Conservation (phyloP, 2,888 invertebrate species). For the Venustoraphidia nigricollis region DNA sequence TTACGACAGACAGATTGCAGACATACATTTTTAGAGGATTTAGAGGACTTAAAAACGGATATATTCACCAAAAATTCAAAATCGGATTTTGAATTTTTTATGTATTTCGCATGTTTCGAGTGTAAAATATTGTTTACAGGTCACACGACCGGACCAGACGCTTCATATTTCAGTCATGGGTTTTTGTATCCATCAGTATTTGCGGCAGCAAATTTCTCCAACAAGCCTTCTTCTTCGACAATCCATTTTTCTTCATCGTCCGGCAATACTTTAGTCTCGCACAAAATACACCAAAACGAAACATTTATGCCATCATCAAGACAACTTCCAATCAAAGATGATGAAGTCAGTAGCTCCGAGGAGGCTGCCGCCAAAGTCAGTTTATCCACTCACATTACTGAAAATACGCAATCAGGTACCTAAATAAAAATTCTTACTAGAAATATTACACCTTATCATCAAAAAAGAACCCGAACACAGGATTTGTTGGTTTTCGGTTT, state of each 20-base stretch:
- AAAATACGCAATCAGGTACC: no score
- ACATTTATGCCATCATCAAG: background rate
- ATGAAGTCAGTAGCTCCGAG: slow-evolving; percentile 63
- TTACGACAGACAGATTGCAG: no score
- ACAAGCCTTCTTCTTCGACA: slow-evolving; percentile 20
- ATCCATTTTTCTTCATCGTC: background rate
- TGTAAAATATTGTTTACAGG: background rate
- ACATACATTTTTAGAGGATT: no score
- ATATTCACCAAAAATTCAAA: no score
- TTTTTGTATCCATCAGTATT: slow-evolving; percentile 24
- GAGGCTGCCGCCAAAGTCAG: slow-evolving; percentile 32
- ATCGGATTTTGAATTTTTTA: no score
- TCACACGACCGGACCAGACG: slow-evolving; percentile 12
- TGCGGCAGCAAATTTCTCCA: slow-evolving; percentile 23
- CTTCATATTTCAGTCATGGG: slow-evolving; percentile 23
- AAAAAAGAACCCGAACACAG: background rate
- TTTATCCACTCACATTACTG: no score
- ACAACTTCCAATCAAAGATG: slow-evolving; percentile 37
- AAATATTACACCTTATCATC: background rate
- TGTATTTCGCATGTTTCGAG: no score
- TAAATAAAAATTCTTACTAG: background rate
- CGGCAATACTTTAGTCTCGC: background rate
- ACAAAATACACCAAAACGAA: background rate
- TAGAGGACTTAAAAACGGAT: no score
- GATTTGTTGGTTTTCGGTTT: no score